Evolutionary conservation across 2,113 vertebrate genomes (phyloP).

Genomic region (Dasyurus viverrinus): DNA sequence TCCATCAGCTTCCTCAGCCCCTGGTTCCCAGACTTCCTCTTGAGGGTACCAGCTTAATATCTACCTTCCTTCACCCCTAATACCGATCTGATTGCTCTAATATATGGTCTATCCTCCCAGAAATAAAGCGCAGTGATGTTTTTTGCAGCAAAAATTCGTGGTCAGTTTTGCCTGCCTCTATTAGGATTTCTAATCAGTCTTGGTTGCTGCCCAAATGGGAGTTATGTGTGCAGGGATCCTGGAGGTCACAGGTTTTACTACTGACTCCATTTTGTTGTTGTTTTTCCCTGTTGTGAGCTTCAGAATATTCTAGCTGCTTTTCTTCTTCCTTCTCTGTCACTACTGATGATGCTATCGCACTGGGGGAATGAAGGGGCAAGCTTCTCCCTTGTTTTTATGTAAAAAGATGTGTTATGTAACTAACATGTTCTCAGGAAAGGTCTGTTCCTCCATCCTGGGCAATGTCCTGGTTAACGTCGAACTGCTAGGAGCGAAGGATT

Average conservation of each 20-base stretch:
- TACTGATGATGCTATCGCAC: too few relatives aligned
- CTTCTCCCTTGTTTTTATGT: neutral
- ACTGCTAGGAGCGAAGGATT: too few relatives aligned
- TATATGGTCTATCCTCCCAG: neutral
- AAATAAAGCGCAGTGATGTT: neutral
- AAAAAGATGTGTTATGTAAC: too few relatives aligned
- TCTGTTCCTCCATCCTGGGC: too few relatives aligned
- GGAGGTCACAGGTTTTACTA: neutral
- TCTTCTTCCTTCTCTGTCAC: too few relatives aligned
- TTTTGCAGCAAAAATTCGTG: neutral
- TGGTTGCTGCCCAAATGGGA: neutral
- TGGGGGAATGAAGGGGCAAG: too few relatives aligned
- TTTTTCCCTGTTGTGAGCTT: too few relatives aligned
- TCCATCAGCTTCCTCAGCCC: neutral
- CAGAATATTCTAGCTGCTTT: too few relatives aligned
- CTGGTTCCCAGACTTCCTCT: neutral
- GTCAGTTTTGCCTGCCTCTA: neutral
- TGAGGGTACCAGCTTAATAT: neutral
- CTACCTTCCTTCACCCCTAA: too few relatives aligned
- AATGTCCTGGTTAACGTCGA: too few relatives aligned
- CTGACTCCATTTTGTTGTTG: too few relatives aligned
- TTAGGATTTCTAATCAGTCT: neutral
- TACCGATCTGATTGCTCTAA: neutral
- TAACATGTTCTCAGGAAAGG: too few relatives aligned
- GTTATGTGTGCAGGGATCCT: neutral